Evolutionary conservation across 2,797 vertebrate genomes (phyloP), one percentile per base, ranked within the genome.

Genomic region (Channallabes apus): DNA sequence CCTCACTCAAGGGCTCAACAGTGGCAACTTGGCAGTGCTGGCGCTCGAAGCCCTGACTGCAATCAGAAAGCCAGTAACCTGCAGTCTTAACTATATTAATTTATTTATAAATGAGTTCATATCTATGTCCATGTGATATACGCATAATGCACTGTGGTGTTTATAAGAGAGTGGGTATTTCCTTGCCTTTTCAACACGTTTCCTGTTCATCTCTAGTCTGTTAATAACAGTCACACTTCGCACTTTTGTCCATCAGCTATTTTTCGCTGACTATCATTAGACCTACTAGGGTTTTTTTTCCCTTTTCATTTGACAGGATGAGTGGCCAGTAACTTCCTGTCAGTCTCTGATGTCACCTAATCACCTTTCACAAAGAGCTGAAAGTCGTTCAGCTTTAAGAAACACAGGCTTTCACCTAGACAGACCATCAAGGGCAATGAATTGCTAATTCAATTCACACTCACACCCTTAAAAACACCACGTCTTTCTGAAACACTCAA

Each of bases 381-480:
- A 46, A 80, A 68, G 32, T 17, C 24, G 38, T 62, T 85, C 35
- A 71, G 84, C 56, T 56, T 62, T 75, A n/a, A 80, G 67, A 62
- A 56, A 32, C n/a, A 54, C 58, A 75, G 38, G 11, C 20, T 12
- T 72, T 79, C 75, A 72, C 46, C 61, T 27, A 27, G 77, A 82
- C 80, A 84, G 38, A 35, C 81, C 56, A 71, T 83, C 80, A 82
- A 80, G 69, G 72, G 61, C 81, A 82, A 67, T 86, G 69, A 84
- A 64, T 87, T 88, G 83, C 83, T 84, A 87, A 90, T 90, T 69
- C 27, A 75, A 79, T 87, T 88, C 68, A 75, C 87, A 75, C 80
- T 67, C 76, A 56, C 81, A 69, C 78, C 14, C 56, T 15, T 41
- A 73, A 84, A 82, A 82, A 84, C 79, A 75, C 65, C 12, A 59